Base-by-base conservation (phyloP, 2,113 vertebrate species). In the Daphoenositta chrysoptera region DNA sequence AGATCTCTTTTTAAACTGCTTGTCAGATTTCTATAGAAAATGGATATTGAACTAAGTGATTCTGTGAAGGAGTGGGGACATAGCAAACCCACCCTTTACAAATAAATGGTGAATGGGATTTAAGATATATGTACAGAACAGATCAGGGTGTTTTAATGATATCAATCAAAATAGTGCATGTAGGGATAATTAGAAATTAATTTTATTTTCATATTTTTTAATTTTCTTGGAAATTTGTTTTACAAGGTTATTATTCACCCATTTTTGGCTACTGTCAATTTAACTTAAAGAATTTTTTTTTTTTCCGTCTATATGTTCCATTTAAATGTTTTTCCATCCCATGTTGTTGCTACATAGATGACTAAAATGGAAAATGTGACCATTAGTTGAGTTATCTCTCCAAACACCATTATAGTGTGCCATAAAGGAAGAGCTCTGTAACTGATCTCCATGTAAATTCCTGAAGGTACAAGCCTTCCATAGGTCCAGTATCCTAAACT, bases 351-450 rank as follows among this genome's bases (percentile, higher is more conserved):
- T 58, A 40, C 0, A 1, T 20, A 69, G 33, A 37, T 23, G 30
- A 64, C 57, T 44, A 45, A 37, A 87, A 50, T 13, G 5, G 22
- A n/a, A 80, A 45, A 93, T 37, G 4, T 50, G 13, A 45, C 22
- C 9, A 15, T 30, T 60, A 37, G 2, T 7, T 82, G 13, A 57
- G 9, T n/a, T 77, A 9, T 40, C 15, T 68, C 30, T 60, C 40
- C 9, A 78, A 70, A 60, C 4, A 5, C 30, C 44, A 6, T 30
- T 0, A 0, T 22, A 42, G 12, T 1, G 0, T 48, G 9, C 19
- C 44, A 50, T 53, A 69, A 78, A 39, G 4, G 11, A 64, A 73
- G 45, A 83, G 3, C 20, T 72, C 58, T 66, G 11, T 35, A 63
- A 5, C 23, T 53, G n/a, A 47, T 57, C 18, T 71, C 15, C 24